Evolutionary conservation across 53 echinoderm and acorn worm species (phyloP), one percentile per base, ranked within the genome.

Genomic region (Patiria pectinifera): DNA sequence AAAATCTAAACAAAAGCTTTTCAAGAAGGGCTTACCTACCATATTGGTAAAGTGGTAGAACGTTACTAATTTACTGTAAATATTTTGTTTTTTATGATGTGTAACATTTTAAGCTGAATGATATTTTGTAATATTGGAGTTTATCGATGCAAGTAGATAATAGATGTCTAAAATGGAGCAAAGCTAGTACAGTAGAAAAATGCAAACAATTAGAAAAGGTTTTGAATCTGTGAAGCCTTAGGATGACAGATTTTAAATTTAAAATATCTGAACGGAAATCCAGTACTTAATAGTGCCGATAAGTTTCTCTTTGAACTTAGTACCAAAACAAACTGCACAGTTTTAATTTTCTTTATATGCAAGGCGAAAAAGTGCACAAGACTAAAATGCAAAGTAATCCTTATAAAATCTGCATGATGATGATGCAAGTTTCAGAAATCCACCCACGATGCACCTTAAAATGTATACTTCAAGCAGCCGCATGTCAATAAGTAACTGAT

Each of bases 61-160:
- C 2, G 21, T 63, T 8, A 43, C 11, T 49, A 53, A 53, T 3
- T 82, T 82, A 66, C 23, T 87, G 87, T 87, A 87, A 71, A 87
- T 87, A 87, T 78, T 78, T 86, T n/a, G n/a, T n/a, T 70, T 85
- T 87, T 87, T 87, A 87, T 21, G 74, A 87, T 53, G 78, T 87
- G 78, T 87, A 87, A 60, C 75, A 76, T 70, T 75, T 46, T 59
- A 58, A 49, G 61, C 35, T 63, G 4, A 4, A 44, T 48, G 43
- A 74, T 87, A 87, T 87, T 87, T 87, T 87, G 77, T 87, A 61
- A 78, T 78, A 87, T 59, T 78, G 87, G 43, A 78, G 14, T 75
- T 13, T 62, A 23, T 1, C 15, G 74, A 24, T 22, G 23, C 2
- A 21, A 74, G 74, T 18, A 18, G 22, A 74, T 74, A 5, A 3